Conservation (phyloP, 2,888 invertebrate species). For the Yponomeuta evonymella region DNA sequence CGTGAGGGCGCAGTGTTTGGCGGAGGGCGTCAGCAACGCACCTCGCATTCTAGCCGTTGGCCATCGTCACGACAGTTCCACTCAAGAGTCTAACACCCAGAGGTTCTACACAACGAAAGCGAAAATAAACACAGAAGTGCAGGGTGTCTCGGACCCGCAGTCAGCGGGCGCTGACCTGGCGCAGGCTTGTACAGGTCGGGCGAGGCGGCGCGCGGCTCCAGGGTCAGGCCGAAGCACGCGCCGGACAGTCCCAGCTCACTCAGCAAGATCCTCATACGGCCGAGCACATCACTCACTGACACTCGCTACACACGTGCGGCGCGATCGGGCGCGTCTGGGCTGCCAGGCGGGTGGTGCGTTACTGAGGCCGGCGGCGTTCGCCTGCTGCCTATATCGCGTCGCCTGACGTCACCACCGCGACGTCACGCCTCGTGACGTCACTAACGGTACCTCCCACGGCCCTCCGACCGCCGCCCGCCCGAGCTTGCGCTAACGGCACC, state of each 20-base stretch:
- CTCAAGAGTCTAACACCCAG: slow-evolving; percentile 67
- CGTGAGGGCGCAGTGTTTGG: slow-evolving; percentile 68
- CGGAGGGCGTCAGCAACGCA: slow-evolving; percentile 74
- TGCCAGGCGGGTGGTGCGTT: slow-evolving; percentile 72
- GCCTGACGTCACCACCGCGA: slow-evolving; percentile 69
- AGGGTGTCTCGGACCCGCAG: slow-evolving; percentile 56
- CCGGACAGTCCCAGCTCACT: slow-evolving; percentile 74
- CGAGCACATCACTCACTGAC: slow-evolving; percentile 56
- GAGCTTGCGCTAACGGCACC: slow-evolving; percentile 75
- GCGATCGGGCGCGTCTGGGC: slow-evolving; percentile 51
- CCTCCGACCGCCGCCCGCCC: slow-evolving; percentile 66
- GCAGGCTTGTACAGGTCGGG: slow-evolving; percentile 68
- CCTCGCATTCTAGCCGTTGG: slow-evolving; percentile 76
- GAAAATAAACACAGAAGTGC: slow-evolving; percentile 74
- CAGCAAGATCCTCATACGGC: slow-evolving; percentile 77
- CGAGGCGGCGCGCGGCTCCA: slow-evolving; percentile 69
- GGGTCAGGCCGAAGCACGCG: slow-evolving; percentile 73
- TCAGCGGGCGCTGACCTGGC: slow-evolving; percentile 75
- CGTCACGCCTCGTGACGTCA: slow-evolving; percentile 67
- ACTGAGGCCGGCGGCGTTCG: slow-evolving; percentile 75
- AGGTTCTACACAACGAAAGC: slow-evolving; percentile 74
- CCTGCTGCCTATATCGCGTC: slow-evolving; percentile 73
- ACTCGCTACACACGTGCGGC: slow-evolving; percentile 65
- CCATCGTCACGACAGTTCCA: slow-evolving; percentile 72
- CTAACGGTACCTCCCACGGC: slow-evolving; percentile 76